phyloP scores from a whole-genome alignment of 1,140 invertebrate genomes.

The Penaeus vannamei region DNA sequence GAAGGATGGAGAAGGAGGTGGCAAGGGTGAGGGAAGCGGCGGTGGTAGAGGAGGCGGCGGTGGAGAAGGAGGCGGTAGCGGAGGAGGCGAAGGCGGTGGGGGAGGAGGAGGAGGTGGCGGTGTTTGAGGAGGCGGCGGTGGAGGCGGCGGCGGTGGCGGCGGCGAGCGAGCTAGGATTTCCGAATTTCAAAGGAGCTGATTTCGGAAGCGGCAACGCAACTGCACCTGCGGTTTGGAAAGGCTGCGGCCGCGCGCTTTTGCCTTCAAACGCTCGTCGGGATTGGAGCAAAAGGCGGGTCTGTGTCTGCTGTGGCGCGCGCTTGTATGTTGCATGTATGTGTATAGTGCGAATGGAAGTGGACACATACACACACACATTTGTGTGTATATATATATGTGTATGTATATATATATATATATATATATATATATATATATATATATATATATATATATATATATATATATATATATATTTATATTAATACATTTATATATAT shows the following conservation, averaged over 20 bases:
- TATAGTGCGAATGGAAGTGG: too few relatives aligned
- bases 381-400: background rate
- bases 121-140: too few relatives aligned
- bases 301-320: too few relatives aligned
- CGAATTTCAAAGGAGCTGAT: too few relatives aligned
- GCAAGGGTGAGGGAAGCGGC: background rate
- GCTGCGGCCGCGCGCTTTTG: too few relatives aligned
- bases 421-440: background rate
- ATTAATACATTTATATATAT: background rate
- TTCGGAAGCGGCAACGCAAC: too few relatives aligned
- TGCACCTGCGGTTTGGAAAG: too few relatives aligned
- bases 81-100: background rate
- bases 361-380: conserved; percentile 4
- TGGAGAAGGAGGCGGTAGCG: conserved; percentile 6
- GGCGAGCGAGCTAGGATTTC: too few relatives aligned
- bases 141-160: too few relatives aligned
- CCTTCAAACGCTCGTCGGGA: too few relatives aligned
- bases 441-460: background rate
- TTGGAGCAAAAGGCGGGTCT: too few relatives aligned
- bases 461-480: background rate
- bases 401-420: background rate
- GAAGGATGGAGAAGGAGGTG: background rate
- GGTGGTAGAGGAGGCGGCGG: conserved; percentile 9
- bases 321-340: too few relatives aligned
- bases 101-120: background rate